A percentile compares a stretch with the other conserved stretches of the same genome.
phyloP scores from a whole-genome alignment of 2,113 vertebrate species.

The Mustela nigripes region DNA sequence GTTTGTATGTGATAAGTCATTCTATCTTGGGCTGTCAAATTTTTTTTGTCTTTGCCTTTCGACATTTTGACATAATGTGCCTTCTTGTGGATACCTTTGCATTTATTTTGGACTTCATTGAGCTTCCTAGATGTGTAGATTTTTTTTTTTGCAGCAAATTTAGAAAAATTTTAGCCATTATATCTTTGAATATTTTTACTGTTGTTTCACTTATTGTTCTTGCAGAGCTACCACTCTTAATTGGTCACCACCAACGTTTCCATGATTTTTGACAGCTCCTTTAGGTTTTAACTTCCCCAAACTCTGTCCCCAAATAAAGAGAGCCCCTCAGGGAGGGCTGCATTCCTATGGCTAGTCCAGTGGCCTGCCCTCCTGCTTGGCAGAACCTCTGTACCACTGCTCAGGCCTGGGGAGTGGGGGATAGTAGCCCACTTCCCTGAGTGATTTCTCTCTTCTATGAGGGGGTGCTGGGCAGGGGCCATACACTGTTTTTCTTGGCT shows the following conservation, averaged over 20 bases:
- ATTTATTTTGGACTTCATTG: slow-evolving; percentile 5
- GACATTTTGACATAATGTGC: background rate
- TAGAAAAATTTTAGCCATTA: background rate
- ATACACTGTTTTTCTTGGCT: background rate
- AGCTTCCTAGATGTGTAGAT: slow-evolving; percentile 1
- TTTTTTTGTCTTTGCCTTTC: background rate
- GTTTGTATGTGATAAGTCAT: background rate
- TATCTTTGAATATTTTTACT: slow-evolving; percentile 7
- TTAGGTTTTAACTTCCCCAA: slow-evolving; percentile 25
- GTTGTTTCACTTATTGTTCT: background rate
- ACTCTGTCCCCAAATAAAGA: background rate
- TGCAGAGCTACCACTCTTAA: background rate
- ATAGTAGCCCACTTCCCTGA: background rate
- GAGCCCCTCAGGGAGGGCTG: background rate
- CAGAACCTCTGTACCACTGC: background rate
- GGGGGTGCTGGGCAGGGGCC: background rate
- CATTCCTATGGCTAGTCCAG: background rate
- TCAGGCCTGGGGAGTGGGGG: background rate
- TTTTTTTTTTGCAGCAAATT: background rate
- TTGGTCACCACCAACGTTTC: slow-evolving; percentile 7
- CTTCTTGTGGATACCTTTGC: background rate
- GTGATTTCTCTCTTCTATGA: background rate
- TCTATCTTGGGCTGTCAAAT: slow-evolving; percentile 7
- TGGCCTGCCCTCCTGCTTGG: background rate
- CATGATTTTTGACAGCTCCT: background rate